Conservation (phyloP, 2,113 vertebrate genomes). For the Chinchilla lanigera region DNA sequence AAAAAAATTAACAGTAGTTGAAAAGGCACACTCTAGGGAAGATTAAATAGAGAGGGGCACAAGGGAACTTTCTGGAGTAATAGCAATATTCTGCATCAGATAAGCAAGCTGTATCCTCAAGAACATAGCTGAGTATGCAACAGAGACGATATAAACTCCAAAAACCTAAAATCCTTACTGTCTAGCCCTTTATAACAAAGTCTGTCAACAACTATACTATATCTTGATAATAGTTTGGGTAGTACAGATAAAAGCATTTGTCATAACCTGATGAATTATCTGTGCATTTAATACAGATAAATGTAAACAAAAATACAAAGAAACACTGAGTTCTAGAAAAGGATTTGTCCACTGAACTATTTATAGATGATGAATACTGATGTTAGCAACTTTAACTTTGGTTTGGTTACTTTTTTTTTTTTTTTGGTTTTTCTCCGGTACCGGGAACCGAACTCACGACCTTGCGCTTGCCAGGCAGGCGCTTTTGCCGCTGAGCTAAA, state of each 20-base stretch:
- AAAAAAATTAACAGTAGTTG: background rate
- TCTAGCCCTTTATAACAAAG: background rate
- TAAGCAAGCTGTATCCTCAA: background rate
- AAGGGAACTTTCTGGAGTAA: conserved; percentile 22
- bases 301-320: conserved; percentile 38
- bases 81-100: background rate
- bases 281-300: background rate
- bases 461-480: too few species aligned
- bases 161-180: conserved; percentile 30
- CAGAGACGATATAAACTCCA: background rate
- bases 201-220: background rate
- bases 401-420: too few species aligned
- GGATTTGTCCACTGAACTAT: background rate
- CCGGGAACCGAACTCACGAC: too few species aligned
- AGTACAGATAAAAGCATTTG: conserved; percentile 20
- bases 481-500: too few species aligned
- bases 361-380: conserved; percentile 8
- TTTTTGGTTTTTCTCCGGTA: too few species aligned
- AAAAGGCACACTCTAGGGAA: background rate
- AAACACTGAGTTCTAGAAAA: conserved; percentile 46
- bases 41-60: background rate
- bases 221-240: background rate
- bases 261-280: conserved; percentile 32
- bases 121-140: background rate
- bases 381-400: conserved; percentile 13